phyloP scores from a whole-genome alignment of 2,797 vertebrate species.

The Myotis pilosus region DNA sequence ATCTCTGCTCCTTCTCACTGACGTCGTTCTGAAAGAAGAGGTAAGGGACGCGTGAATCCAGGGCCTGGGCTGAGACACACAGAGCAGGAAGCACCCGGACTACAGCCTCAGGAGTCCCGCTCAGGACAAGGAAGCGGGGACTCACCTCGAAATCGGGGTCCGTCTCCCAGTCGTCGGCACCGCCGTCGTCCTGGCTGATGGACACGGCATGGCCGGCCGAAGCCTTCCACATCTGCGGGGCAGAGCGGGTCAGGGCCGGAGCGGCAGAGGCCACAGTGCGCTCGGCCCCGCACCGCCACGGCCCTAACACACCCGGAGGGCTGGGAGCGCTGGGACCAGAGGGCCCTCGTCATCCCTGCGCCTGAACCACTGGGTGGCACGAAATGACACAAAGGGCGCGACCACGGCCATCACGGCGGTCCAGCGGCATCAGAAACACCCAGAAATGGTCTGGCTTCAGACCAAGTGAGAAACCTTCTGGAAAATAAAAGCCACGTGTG shows the following conservation, averaged over 20 bases:
- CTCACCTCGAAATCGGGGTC: conserved; percentile 97
- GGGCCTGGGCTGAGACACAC: fast-evolving
- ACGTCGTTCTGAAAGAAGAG: conserved; percentile 91
- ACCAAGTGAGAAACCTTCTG: neutral
- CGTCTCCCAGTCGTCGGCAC: conserved; percentile 95
- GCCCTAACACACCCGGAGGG: no score
- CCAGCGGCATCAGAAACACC: fast-evolving
- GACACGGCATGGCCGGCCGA: conserved; percentile 89
- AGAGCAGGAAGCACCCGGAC: neutral
- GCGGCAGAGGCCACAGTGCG: neutral
- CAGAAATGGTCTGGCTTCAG: neutral
- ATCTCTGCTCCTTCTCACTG: conserved; percentile 96
- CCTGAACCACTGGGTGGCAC: fast-evolving
- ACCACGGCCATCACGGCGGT: fast-evolving
- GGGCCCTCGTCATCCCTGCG: neutral
- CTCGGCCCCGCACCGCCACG: neutral
- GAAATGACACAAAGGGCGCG: fast-evolving
- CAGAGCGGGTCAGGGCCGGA: fast-evolving
- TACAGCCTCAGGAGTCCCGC: fast-evolving
- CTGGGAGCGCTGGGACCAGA: no score
- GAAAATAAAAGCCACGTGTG: neutral
- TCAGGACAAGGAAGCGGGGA: neutral
- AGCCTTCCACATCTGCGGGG: conserved; percentile 94
- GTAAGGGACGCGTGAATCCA: fast-evolving
- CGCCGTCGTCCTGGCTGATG: conserved; percentile 86